These are phyloP conservation scores for Carollia perspicillata DNA, from an alignment of 2,113 vertebrate genomes.

Conservation along the genomic window DNA sequence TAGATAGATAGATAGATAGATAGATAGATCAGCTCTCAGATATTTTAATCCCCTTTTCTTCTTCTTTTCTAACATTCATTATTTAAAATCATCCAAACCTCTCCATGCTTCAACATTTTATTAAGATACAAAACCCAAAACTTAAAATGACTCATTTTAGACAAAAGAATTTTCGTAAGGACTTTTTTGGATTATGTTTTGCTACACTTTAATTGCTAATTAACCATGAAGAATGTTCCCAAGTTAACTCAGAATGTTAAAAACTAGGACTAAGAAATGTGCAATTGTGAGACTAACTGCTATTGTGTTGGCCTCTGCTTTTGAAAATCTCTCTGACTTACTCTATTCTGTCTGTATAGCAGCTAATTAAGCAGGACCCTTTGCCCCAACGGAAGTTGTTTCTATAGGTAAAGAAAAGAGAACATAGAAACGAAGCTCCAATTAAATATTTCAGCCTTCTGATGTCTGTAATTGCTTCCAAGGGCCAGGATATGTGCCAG, in stretches of 20 bases:
- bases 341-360: not conserved
- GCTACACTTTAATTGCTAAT: not conserved
- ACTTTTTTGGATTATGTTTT: not conserved
- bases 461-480: conserved; percentile 18
- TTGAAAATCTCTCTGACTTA: not conserved
- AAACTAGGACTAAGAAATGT: not conserved
- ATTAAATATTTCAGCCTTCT: conserved; percentile 8
- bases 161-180: not conserved
- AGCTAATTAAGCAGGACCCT: conserved; percentile 49
- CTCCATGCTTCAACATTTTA: not conserved
- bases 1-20: not conserved
- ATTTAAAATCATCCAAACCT: not conserved
- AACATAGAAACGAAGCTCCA: not conserved
- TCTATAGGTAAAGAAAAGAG: not conserved
- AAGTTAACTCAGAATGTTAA: not conserved
- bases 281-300: not conserved
- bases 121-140: not conserved
- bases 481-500: not conserved
- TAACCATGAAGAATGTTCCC: not conserved
- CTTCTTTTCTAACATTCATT: not conserved
- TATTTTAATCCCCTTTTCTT: not conserved
- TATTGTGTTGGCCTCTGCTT: not conserved
- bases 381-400: conserved; percentile 1
- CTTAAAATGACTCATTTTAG: not conserved
- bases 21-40: not conserved